Evolutionary conservation across 1,140 invertebrate species (phyloP).

Genomic region (Cyrtorhinus lividipennis): DNA sequence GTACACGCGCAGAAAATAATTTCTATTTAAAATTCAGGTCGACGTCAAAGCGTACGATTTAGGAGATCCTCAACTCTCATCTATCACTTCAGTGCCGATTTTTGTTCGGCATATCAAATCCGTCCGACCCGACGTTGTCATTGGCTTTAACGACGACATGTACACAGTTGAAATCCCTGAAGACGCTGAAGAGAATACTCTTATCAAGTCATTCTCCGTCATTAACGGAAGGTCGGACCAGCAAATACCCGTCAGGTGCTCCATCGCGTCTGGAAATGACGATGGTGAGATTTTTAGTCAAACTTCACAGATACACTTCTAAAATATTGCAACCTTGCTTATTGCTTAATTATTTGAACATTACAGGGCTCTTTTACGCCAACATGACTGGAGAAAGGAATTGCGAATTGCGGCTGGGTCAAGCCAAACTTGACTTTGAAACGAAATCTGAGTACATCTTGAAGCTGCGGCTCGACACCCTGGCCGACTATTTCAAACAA

Average conservation of each 20-base stretch:
- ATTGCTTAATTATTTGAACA: no score
- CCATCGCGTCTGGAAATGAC: slow-evolving; percentile 54
- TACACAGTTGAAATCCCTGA: slow-evolving; percentile 69
- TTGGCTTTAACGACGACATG: slow-evolving; percentile 67
- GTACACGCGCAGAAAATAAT: no score
- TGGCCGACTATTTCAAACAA: slow-evolving; percentile 55
- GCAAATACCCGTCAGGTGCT: slow-evolving; percentile 52
- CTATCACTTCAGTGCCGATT: slow-evolving; percentile 60
- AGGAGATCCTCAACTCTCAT: slow-evolving; percentile 66
- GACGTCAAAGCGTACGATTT: slow-evolving; percentile 75
- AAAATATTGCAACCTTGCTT: neutral
- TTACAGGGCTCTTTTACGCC: slow-evolving; percentile 48
- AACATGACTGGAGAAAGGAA: slow-evolving; percentile 59
- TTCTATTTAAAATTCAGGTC: no score
- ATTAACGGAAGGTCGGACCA: slow-evolving; percentile 51
- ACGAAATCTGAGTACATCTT: slow-evolving; percentile 51
- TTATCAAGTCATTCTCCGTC: slow-evolving; percentile 55
- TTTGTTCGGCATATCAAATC: slow-evolving; percentile 65
- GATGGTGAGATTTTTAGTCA: slow-evolving; percentile 31
- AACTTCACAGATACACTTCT: neutral
- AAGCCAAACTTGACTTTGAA: slow-evolving; percentile 55
- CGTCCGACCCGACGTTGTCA: slow-evolving; percentile 47
- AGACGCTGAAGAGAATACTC: slow-evolving; percentile 48
- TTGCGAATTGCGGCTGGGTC: slow-evolving; percentile 54
- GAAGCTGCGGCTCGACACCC: slow-evolving; percentile 57